Percentiles rank a stretch among this genome's conserved stretches.
phyloP scores from a whole-genome alignment of 2,888 invertebrate genomes.

The Sicus ferrugineus region DNA sequence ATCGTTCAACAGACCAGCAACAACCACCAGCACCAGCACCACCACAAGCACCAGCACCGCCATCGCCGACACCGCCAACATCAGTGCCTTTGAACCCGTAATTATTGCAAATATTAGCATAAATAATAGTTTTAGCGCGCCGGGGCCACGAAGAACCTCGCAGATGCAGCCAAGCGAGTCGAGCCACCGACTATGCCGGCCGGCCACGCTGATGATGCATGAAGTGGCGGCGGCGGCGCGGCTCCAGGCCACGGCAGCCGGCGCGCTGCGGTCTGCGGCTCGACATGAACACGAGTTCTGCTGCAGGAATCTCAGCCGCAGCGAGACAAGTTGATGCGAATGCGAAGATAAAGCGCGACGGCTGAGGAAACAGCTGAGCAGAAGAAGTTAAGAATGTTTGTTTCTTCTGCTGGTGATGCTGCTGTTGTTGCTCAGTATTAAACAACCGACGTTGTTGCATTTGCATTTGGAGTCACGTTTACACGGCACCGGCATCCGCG shows the following conservation, averaged over 20 bases:
- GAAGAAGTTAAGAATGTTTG: slow-evolving; percentile 10
- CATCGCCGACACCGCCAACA: not conserved
- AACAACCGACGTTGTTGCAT: slow-evolving; percentile 24
- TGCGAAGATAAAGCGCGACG: slow-evolving; percentile 10
- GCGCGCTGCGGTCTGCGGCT: not conserved
- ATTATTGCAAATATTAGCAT: slow-evolving; percentile 36
- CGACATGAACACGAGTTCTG: not conserved
- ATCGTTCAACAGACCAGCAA: slow-evolving; percentile 5
- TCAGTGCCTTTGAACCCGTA: slow-evolving; percentile 28
- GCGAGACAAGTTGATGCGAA: slow-evolving; percentile 17
- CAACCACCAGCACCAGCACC: slow-evolving; percentile 6
- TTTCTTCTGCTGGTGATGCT: slow-evolving; percentile 4
- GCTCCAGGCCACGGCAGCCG: not conserved
- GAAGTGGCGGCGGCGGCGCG: slow-evolving; percentile 3
- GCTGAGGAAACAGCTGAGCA: not conserved
- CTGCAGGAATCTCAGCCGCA: slow-evolving; percentile 7
- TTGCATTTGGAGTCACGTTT: slow-evolving; percentile 30
- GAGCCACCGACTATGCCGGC: not conserved
- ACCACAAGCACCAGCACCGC: not conserved
- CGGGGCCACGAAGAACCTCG: slow-evolving; percentile 2
- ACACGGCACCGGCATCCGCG: slow-evolving; percentile 9
- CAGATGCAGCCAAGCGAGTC: slow-evolving; percentile 15
- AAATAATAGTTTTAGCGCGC: slow-evolving; percentile 33
- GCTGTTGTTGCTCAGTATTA: slow-evolving; percentile 24
- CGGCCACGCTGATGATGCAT: slow-evolving; percentile 11